These are phyloP conservation scores for Apogon hyalosoma DNA, from an alignment of 2,797 vertebrate species.

Conservation along the genomic window DNA sequence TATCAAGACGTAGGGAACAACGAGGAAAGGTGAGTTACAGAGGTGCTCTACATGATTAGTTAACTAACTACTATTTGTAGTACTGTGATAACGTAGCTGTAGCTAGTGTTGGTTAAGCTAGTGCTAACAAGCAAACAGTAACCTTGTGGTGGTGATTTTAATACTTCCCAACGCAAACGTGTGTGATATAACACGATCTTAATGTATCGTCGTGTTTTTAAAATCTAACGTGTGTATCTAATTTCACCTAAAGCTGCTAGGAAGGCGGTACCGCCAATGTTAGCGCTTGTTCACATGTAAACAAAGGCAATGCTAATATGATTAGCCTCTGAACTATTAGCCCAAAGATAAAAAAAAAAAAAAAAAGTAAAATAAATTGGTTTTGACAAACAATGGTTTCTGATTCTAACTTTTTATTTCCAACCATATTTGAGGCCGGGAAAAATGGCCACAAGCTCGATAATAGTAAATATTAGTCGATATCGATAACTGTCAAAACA, in stretches of 20 bases:
- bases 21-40: constrained; percentile 53
- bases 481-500: too few species aligned
- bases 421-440: too few species aligned
- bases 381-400: too few species aligned
- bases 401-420: too few species aligned
- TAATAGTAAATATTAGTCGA: too few species aligned
- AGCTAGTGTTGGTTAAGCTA: constrained; percentile 35
- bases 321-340: background rate
- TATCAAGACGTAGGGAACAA: background rate
- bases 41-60: constrained; percentile 7
- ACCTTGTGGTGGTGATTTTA: background rate
- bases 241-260: background rate
- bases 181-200: too few species aligned
- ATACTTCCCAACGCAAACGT: too few species aligned
- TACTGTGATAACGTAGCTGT: background rate
- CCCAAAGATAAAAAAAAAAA: background rate
- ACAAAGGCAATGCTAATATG: constrained; percentile 44
- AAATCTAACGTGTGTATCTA: too few species aligned
- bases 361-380: too few species aligned
- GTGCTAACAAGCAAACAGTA: constrained; percentile 20
- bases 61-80: background rate
- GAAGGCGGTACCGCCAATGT: background rate
- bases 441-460: too few species aligned
- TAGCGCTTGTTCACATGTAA: constrained; percentile 34
- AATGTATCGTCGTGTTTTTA: too few species aligned